Percentiles rank a stretch among this genome's conserved stretches.
Evolutionary conservation across 2,797 vertebrate genomes (phyloP).

Genomic region (Ceryle rudis): DNA sequence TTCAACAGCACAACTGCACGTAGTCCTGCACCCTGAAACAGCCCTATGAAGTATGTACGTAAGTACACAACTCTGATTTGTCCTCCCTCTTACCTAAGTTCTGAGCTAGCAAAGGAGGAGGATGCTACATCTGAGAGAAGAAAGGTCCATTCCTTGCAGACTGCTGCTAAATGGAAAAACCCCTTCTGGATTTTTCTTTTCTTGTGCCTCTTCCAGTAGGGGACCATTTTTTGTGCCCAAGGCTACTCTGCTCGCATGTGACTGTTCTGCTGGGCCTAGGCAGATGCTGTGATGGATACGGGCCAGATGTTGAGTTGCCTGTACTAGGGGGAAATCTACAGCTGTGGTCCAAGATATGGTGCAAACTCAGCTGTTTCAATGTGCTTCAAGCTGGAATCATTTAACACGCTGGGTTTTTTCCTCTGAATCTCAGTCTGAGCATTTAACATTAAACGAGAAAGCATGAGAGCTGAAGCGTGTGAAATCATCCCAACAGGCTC

Average conservation of each 20-base stretch:
- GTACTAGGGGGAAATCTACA: neutral
- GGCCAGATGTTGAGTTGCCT: neutral
- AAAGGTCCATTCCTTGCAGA: neutral
- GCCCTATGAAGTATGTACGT: neutral
- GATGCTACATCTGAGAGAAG: neutral
- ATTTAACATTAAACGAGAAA: neutral
- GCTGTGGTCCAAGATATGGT: neutral
- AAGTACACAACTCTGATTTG: neutral
- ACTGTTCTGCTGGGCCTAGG: neutral
- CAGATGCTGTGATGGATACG: neutral
- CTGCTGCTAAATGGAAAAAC: neutral
- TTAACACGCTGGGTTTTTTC: neutral
- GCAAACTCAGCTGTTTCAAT: slow-evolving; percentile 2
- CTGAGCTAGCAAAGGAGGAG: neutral
- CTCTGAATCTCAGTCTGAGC: neutral
- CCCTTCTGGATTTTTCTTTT: neutral
- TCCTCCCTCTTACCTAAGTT: neutral
- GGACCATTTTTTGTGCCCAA: neutral
- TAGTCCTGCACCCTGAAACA: accelerated
- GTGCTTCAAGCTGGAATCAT: neutral
- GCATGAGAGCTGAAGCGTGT: neutral
- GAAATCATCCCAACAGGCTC: neutral
- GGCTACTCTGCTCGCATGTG: neutral
- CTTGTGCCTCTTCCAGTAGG: neutral
- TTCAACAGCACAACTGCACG: neutral